Evolutionary conservation across 2,888 invertebrate genomes (phyloP), one percentile per base, ranked within the genome.

Genomic region (Lomographa bimaculata): DNA sequence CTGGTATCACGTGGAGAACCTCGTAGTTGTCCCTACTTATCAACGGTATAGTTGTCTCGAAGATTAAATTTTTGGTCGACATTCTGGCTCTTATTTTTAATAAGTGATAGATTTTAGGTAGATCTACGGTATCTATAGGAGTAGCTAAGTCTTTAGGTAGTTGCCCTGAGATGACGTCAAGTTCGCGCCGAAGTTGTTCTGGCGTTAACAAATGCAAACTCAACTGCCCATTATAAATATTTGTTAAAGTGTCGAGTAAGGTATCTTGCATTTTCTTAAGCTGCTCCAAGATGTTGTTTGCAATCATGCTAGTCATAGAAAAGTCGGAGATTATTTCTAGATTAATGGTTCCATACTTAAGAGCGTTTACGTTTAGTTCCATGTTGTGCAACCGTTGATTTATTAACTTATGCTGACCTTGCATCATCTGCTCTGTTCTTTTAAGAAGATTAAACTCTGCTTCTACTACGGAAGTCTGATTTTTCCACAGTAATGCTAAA

Each of bases 161-260:
- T 4, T 27, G 17, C 17, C 17, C 27, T 8, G 4, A 2, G n/a
- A 6, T 16, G 16, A 27, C 7, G 8, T 8, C n/a, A 17, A 17
- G 17, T 9, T 16, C 17, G 8, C 9, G 16, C 17, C 8, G 27
- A 0, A 25, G 18, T 32, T 25, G 26, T 4, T 38, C 17, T 4
- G 25, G 28, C 5, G 12, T 6, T 5, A 28, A 18, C 18, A 18
- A 18, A 6, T 18, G 18, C 18, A 18, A 5, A 5, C 11, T 34
- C 19, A 34, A 10, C 5, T 7, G 10, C 1, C 34, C 34, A 1
- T 34, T 18, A 7, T 34, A 10, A 2, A 34, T 16, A 16, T 34
- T 28, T 2, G 40, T 40, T 14, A 40, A 18, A 5, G 34, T 40
- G 3, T 40, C 40, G 5, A 34, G 7, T 19, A 40, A 24, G 7